phyloP scores from a whole-genome alignment of 2,113 vertebrate genomes.

The Elaphurus davidianus region DNA sequence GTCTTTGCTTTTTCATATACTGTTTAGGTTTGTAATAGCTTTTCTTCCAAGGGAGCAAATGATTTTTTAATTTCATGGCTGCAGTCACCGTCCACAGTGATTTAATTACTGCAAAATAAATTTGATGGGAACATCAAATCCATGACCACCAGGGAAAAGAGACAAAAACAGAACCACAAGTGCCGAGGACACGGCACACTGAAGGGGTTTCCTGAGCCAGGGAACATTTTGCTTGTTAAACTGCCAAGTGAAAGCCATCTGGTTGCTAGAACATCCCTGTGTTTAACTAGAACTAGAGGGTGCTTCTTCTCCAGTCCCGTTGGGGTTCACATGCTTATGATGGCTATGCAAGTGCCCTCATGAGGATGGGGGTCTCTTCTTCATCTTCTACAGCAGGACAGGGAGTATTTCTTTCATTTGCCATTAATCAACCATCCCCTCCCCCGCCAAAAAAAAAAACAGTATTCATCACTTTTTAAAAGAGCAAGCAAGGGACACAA shows the following conservation, averaged over 20 bases:
- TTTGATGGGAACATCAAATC: not conserved
- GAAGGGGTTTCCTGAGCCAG: not conserved
- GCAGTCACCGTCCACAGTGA: not conserved
- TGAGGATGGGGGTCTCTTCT: accelerated
- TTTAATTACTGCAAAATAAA: not conserved
- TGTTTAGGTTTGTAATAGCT: not conserved
- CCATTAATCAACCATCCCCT: not conserved
- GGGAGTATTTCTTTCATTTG: accelerated
- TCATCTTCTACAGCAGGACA: not conserved
- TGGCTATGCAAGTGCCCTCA: accelerated
- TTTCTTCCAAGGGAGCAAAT: not conserved
- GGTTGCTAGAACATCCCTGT: not conserved
- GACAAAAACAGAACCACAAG: not conserved
- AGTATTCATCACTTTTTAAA: not conserved
- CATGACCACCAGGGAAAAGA: not conserved
- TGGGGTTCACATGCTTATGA: not conserved
- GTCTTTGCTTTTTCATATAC: not conserved
- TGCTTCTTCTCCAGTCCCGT: accelerated
- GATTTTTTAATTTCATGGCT: not conserved
- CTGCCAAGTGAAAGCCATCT: slow-evolving; percentile 36
- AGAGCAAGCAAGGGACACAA: not conserved
- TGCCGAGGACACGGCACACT: not conserved
- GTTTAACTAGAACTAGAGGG: not conserved
- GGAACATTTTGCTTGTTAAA: not conserved
- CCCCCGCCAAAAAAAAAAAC: not conserved